phyloP scores from a whole-genome alignment of 2,888 invertebrate species.

The Agrilus biguttatus region DNA sequence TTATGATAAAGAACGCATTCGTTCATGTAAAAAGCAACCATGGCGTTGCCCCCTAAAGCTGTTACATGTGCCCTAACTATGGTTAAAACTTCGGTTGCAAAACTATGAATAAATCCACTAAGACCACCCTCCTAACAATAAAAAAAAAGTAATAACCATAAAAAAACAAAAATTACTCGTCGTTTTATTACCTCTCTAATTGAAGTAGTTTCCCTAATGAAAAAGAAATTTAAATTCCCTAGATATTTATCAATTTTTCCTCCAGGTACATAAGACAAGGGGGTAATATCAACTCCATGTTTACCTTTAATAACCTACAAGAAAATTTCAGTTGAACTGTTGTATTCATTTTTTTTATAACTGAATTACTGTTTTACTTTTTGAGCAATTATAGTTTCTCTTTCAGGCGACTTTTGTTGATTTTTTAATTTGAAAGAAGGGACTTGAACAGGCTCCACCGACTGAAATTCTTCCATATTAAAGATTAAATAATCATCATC shows the following conservation, averaged over 20 bases:
- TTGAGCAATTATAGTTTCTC: conserved; percentile 22
- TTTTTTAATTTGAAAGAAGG: conserved; percentile 28
- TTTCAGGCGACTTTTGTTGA: conserved; percentile 40
- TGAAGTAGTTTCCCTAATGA: conserved; percentile 87
- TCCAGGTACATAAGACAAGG: conserved; percentile 65
- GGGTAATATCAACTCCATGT: conserved; percentile 66
- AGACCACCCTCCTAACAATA: conserved; percentile 65
- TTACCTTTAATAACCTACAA: conserved; percentile 11
- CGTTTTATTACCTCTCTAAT: conserved; percentile 53
- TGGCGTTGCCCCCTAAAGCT: conserved; percentile 87
- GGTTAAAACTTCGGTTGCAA: conserved; percentile 84
- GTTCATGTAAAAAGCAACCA: conserved; percentile 86
- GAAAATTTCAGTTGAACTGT: neutral
- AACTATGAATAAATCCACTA: conserved; percentile 87
- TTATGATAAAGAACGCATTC: conserved; percentile 84
- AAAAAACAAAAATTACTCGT: neutral
- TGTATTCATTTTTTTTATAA: too few species aligned
- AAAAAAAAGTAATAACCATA: neutral
- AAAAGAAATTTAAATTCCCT: conserved; percentile 86
- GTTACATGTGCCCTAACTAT: conserved; percentile 88
- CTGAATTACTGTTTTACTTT: neutral
- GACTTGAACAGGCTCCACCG: conserved; percentile 28
- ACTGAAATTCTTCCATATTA: conserved; percentile 65
- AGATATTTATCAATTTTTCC: conserved; percentile 66
- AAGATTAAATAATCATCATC: conserved; percentile 70